These are phyloP conservation scores for Pseudorhombus dupliciocellatus DNA, from an alignment of 2,113 vertebrate species.

Conservation along the genomic window DNA sequence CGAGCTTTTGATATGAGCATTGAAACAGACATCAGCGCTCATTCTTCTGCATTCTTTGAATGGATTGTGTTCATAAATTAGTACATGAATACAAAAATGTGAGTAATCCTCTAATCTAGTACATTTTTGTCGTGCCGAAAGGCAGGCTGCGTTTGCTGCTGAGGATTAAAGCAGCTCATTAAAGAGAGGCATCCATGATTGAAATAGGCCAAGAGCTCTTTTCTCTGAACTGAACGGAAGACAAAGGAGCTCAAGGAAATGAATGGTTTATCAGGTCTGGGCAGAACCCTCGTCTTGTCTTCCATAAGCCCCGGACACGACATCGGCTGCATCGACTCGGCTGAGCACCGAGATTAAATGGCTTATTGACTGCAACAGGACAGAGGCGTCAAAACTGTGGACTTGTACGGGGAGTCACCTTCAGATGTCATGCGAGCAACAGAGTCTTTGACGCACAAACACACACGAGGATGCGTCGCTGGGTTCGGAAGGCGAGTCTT, in stretches of 20 bases:
- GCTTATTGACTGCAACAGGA: conserved; percentile 81
- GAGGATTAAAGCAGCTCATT: conserved; percentile 82
- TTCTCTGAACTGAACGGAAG: conserved; percentile 72
- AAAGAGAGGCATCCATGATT: conserved; percentile 79
- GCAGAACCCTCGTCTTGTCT: conserved; percentile 70
- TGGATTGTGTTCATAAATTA: conserved; percentile 76
- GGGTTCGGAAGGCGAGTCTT: conserved; percentile 19
- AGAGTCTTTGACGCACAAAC: not conserved
- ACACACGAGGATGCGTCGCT: conserved; percentile 12
- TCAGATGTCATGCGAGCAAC: conserved; percentile 70
- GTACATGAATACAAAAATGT: conserved; percentile 70
- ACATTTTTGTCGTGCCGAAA: conserved; percentile 71
- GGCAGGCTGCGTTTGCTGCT: conserved; percentile 60
- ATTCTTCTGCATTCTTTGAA: conserved; percentile 63
- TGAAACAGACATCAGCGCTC: conserved; percentile 46
- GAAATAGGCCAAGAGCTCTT: conserved; percentile 78
- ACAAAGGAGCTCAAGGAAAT: conserved; percentile 80
- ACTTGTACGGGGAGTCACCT: conserved; percentile 76
- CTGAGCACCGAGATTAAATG: conserved; percentile 79
- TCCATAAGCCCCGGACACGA: conserved; percentile 69
- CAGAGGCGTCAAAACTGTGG: conserved; percentile 68
- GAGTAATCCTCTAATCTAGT: conserved; percentile 80
- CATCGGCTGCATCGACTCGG: conserved; percentile 76
- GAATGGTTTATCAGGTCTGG: conserved; percentile 79
- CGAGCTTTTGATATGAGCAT: conserved; percentile 33